Percentiles rank a stretch among this genome's conserved stretches.
These are phyloP conservation scores for Ciconia maguari DNA, from an alignment of 2,113 vertebrate species.

Conservation along the genomic window DNA sequence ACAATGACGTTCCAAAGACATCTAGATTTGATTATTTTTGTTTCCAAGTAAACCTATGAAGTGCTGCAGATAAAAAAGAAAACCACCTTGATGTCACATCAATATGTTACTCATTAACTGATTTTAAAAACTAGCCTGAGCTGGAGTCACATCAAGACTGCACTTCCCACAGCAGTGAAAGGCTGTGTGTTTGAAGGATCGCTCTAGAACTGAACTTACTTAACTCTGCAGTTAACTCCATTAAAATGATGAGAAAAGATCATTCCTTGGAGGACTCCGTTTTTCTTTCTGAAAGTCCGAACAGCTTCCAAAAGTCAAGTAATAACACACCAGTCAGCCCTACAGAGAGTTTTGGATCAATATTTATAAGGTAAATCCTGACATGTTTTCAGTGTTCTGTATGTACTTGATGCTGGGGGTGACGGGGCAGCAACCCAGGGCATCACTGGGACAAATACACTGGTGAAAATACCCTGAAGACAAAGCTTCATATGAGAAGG, in stretches of 20 bases:
- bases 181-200: not conserved
- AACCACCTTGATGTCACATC: constrained; percentile 16
- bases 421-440: not conserved
- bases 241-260: constrained; percentile 56
- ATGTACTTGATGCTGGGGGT: accelerated
- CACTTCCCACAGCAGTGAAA: constrained; percentile 28
- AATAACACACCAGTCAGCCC: not conserved
- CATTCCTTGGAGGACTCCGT: constrained; percentile 7
- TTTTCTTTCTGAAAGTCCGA: constrained; percentile 30
- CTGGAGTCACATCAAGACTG: constrained; percentile 23
- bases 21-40: not conserved
- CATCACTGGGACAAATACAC: not conserved
- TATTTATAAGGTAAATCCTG: constrained; percentile 71
- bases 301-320: not conserved
- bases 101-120: constrained; percentile 77
- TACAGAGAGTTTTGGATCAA: constrained; percentile 41
- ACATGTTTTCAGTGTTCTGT: not conserved
- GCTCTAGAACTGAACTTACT: not conserved
- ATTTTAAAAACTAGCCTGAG: not conserved
- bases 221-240: not conserved
- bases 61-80: not conserved
- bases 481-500: not conserved
- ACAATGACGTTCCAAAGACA: not conserved
- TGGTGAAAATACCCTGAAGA: not conserved
- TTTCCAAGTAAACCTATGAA: not conserved